phyloP scores from a whole-genome alignment of 2,113 vertebrate species.

The Actenoides hombroni region DNA sequence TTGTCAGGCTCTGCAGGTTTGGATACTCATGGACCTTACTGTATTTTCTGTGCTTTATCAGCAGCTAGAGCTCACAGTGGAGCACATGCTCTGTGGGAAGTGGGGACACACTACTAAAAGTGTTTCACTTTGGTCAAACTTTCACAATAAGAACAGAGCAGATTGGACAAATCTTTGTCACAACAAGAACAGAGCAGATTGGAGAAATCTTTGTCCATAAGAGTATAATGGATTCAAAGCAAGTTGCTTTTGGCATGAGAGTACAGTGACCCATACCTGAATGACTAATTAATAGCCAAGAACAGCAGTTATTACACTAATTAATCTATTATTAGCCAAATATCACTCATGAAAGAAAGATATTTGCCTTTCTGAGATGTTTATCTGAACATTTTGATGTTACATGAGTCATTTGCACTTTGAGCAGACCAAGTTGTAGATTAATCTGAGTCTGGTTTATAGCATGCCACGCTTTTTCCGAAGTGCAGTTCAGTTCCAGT shows the following conservation, averaged over 20 bases:
- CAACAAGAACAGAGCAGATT: not conserved
- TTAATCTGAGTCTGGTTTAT: not conserved
- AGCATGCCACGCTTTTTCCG: not conserved
- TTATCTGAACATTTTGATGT: not conserved
- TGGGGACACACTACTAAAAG: not conserved
- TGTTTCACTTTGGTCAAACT: not conserved
- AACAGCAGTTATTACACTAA: not conserved
- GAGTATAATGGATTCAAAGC: not conserved
- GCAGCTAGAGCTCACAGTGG: not conserved
- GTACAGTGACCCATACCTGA: not conserved
- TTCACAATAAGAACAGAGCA: not conserved
- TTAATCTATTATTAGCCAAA: constrained; percentile 5
- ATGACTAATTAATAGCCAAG: not conserved
- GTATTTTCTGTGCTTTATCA: not conserved
- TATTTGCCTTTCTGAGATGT: not conserved
- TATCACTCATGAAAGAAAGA: not conserved
- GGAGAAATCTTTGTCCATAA: not conserved
- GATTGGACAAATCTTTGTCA: not conserved
- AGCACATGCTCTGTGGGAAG: not conserved
- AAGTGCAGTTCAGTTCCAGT: not conserved
- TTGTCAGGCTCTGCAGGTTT: not conserved
- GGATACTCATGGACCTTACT: not conserved
- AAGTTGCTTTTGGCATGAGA: not conserved
- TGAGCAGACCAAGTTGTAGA: not conserved
- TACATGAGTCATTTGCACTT: not conserved